Evolutionary conservation across 2,888 invertebrate genomes (phyloP), one percentile per base, ranked within the genome.

Genomic region (Torymus aiolomorphi): DNA sequence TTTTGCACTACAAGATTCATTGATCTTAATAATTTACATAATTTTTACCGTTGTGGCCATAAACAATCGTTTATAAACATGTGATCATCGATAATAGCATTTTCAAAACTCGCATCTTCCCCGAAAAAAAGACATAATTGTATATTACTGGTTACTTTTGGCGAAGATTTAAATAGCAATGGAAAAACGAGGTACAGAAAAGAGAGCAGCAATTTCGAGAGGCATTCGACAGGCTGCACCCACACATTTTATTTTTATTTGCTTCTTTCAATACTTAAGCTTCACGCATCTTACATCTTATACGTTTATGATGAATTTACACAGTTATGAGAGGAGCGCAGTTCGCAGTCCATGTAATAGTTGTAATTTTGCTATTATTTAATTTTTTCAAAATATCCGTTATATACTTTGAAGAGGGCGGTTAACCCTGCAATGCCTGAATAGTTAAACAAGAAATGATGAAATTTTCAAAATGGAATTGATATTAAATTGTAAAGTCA

Each of bases 361-460:
- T 63, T 63, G 20, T n/a, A 16, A 56, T 65, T 65, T 65, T 51
- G 11, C 20, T 24, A 63, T 57, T 52, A 31, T 49, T 67, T 49
- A 13, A 16, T 31, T 51, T 72, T 63, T 54, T 69, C 49, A 49
- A 70, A 71, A 65, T 54, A 71, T 54, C 57, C n/a, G 51, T 57
- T 18, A 57, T 62, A 0, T 59, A 59, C 70, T 80, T 66, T 24
- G 24, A 67, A 67, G 62, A 73, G 72, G 18, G 59, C 42, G 14
- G 59, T 75, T 75, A 79, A 75, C 74, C 70, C 78, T 69, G 69
- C 73, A 78, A 78, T 69, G 78, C 78, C 24, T 18, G 14, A 61
- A 51, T 42, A 42, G 13, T 54, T 56, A 52, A 16, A 16, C 52
- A 57, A n/a, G 24, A 42, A 42, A 42, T 42, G 42, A 42, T 42